Evolutionary conservation across 2,888 invertebrate species (phyloP).

Genomic region (Lypha dubia): DNA sequence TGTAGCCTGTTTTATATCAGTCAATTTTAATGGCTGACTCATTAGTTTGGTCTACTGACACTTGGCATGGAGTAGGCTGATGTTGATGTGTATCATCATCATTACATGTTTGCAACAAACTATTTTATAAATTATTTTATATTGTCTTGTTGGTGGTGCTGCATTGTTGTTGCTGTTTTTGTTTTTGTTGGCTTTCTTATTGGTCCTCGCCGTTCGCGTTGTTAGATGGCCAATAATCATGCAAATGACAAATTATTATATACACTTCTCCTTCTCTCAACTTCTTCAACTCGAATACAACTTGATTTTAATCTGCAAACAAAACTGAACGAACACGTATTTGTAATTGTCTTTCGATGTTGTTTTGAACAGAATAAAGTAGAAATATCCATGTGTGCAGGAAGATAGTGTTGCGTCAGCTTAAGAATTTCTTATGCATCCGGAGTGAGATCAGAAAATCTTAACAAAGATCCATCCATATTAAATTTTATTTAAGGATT

Average conservation of each 20-base stretch:
- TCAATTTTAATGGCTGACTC: slow-evolving; percentile 39
- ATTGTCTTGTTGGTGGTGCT: slow-evolving; percentile 1
- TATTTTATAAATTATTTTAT: slow-evolving; percentile 24
- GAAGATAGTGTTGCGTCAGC: not conserved
- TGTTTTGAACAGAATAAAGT: not conserved
- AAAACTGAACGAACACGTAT: slow-evolving; percentile 23
- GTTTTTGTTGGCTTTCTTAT: slow-evolving; percentile 38
- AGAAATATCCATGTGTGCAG: too few relatives aligned
- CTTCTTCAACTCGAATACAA: not conserved
- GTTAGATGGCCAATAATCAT: slow-evolving; percentile 63
- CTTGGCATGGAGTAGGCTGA: slow-evolving; percentile 28
- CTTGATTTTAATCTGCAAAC: slow-evolving; percentile 31
- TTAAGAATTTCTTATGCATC: not conserved
- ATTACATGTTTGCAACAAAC: slow-evolving; percentile 50
- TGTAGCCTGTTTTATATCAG: slow-evolving; percentile 42
- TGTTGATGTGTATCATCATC: slow-evolving; percentile 38
- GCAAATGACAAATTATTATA: slow-evolving; percentile 66
- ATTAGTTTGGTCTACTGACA: slow-evolving; percentile 52
- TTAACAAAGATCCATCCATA: not conserved
- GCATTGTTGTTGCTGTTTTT: not conserved
- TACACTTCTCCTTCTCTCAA: slow-evolving; percentile 22
- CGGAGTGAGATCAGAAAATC: slow-evolving; percentile 1
- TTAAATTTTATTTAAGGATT: too few relatives aligned
- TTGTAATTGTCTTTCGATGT: slow-evolving; percentile 27
- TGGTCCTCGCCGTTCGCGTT: slow-evolving; percentile 42